phyloP scores from a whole-genome alignment of 2,113 vertebrate species.

The Holacanthus passer region DNA sequence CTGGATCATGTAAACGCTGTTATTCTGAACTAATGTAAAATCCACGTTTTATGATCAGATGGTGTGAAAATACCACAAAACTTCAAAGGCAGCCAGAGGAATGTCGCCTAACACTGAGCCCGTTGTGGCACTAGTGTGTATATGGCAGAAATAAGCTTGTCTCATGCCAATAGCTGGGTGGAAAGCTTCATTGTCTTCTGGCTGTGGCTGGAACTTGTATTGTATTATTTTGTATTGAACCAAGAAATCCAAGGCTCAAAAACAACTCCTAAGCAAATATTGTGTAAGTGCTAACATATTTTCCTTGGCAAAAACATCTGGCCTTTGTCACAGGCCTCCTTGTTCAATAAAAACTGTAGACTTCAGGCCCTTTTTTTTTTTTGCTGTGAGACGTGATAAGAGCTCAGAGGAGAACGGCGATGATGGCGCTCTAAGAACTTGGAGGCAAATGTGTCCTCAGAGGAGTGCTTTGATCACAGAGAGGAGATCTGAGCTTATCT shows the following conservation, averaged over 20 bases:
- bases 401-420: conserved; percentile 7
- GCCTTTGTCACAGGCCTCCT: conserved; percentile 42
- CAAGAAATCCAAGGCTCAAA: conserved; percentile 56
- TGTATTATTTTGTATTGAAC: conserved; percentile 38
- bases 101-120: conserved; percentile 41
- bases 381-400: not conserved
- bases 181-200: conserved; percentile 34
- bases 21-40: conserved; percentile 6
- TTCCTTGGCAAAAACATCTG: conserved; percentile 62
- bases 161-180: conserved; percentile 17
- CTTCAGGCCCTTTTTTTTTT: not conserved
- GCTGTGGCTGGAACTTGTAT: conserved; percentile 27
- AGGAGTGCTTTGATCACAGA: conserved; percentile 10
- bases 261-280: conserved; percentile 56
- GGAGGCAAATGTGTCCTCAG: not conserved
- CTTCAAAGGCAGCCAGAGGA: conserved; percentile 62
- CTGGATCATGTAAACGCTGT: not conserved
- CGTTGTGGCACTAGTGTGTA: conserved; percentile 3
- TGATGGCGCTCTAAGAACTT: conserved; percentile 1
- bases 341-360: not conserved
- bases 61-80: conserved; percentile 33
- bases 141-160: not conserved
- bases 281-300: conserved; percentile 61
- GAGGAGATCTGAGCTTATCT: not conserved
- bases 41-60: conserved; percentile 29